phyloP scores from a whole-genome alignment of 2,888 invertebrate species.

The Leptinotarsa rubiginosa region DNA sequence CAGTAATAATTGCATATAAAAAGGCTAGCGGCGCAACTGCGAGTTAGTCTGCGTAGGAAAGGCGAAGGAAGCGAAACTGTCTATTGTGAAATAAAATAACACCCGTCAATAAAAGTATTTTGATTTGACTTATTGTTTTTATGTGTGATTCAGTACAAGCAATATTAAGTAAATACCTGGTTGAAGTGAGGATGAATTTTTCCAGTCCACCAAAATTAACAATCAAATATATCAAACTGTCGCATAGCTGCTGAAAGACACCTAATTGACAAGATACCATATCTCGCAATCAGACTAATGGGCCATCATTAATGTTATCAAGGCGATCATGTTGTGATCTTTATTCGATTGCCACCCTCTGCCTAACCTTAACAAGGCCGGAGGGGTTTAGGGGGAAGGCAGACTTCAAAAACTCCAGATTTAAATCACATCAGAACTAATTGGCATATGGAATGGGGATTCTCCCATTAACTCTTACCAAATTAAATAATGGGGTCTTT shows the following conservation, averaged over 20 bases:
- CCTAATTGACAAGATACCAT: conserved; percentile 39
- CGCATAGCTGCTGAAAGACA: conserved; percentile 2
- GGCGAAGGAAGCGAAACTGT: too few relatives aligned
- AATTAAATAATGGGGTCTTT: conserved; percentile 40
- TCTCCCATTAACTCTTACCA: conserved; percentile 39
- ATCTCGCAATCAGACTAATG: conserved; percentile 54
- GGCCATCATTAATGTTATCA: conserved; percentile 58
- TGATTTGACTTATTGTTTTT: too few relatives aligned
- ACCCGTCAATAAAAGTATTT: too few relatives aligned
- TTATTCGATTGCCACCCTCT: conserved; percentile 57
- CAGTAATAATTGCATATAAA: too few relatives aligned
- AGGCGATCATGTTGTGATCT: conserved; percentile 47
- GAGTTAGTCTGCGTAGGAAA: too few relatives aligned
- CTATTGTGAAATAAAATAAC: too few relatives aligned
- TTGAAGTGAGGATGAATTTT: too few relatives aligned
- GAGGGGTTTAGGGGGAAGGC: conserved; percentile 39
- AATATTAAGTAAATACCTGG: too few relatives aligned
- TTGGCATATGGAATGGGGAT: conserved; percentile 48
- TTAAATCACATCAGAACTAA: conserved; percentile 54
- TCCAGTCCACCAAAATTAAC: not conserved
- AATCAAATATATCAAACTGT: not conserved
- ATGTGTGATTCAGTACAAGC: too few relatives aligned
- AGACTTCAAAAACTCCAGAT: conserved; percentile 54
- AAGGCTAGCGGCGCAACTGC: too few relatives aligned
- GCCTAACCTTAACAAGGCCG: conserved; percentile 52